phyloP scores from a whole-genome alignment of 2,888 invertebrate genomes.

The Sphecodes monilicornis region DNA sequence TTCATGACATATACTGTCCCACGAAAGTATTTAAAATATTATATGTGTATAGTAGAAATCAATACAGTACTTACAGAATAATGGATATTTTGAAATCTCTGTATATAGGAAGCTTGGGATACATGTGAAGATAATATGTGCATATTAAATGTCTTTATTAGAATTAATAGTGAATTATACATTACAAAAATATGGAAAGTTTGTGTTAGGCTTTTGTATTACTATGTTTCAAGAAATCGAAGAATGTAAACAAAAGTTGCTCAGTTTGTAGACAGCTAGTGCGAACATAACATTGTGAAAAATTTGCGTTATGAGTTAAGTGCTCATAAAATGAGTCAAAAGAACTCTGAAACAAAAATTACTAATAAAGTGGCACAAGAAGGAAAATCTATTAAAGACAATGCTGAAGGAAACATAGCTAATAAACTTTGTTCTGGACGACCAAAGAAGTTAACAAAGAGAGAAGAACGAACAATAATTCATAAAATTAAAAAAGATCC shows the following conservation, averaged over 20 bases:
- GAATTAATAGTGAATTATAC: background rate
- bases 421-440: too few species aligned
- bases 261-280: background rate
- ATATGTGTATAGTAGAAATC: background rate
- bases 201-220: background rate
- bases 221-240: background rate
- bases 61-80: background rate
- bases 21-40: background rate
- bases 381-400: too few species aligned
- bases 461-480: too few species aligned
- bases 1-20: background rate
- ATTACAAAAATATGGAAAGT: background rate
- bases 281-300: background rate
- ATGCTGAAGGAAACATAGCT: too few species aligned
- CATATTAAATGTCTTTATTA: background rate
- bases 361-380: too few species aligned
- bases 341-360: background rate
- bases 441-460: too few species aligned
- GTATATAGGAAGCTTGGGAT: background rate
- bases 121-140: background rate
- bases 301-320: background rate
- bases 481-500: too few species aligned
- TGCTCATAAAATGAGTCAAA: background rate
- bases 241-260: background rate
- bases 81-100: background rate